Base-by-base conservation (phyloP, 2,113 vertebrate species). In the Hyaena hyaena region DNA sequence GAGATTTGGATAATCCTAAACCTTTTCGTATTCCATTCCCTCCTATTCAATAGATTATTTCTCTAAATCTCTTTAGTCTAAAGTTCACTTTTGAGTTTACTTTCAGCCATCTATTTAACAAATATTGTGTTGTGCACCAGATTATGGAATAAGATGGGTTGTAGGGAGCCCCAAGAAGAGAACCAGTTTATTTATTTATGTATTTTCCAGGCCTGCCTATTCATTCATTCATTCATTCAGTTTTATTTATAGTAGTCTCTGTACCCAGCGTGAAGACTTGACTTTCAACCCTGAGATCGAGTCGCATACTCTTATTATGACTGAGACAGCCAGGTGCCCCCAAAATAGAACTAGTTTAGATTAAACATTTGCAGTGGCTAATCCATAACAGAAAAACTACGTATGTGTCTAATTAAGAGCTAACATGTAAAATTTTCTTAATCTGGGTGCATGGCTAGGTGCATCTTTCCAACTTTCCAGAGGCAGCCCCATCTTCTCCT, bases 391-490 rank as follows among this genome's bases (percentile, higher is more conserved):
- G 82, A 95, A 85, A 80, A 90, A 77, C 74, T 88, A 65, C 69
- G 23, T 33, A 11, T 79, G 2, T 93, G 28, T 33, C 43, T 90
- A 81, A 93, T 73, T 95, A 83, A 88, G 65, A 68, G 45, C 90
- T 95, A 66, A 71, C 15, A 45, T 90, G 74, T 85, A 90, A 39
- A 93, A 39, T 96, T 89, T 71, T 71, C n/a, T 85, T 93, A 83
- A 66, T 39, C 65, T 95, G 24, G 31, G 48, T 92, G 16, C 73
- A 1, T 89, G 58, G 23, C 68, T 81, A 31, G 50, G 26, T 69
- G 1, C 24, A 24, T 76, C 9, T 94, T 96, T 80, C 14, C 58
- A 55, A 45, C 48, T 81, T 96, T 86, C 24, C 10, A 84, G 66
- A 93, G n/a, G n/a, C 45, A 77, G 15, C 19, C 35, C 35, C 31